Percentiles rank a stretch among this genome's conserved stretches.
These are phyloP conservation scores for Bimastos eiseni DNA, from an alignment of 2,888 invertebrate genomes.

Conservation along the genomic window DNA sequence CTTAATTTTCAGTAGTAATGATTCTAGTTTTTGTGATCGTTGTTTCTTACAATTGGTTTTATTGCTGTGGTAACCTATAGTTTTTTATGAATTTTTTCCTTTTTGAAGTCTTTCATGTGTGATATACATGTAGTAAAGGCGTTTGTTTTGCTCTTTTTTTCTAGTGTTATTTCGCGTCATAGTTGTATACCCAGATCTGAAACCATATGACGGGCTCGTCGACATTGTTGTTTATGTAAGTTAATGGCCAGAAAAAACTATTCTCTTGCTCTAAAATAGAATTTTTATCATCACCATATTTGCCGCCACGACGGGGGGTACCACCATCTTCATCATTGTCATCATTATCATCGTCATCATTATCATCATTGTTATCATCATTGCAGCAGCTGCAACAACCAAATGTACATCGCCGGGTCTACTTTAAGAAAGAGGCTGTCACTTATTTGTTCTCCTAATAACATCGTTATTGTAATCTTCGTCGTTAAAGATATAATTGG, in stretches of 20 bases:
- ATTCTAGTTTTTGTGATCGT: too few species aligned
- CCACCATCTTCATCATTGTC: constrained; percentile 28
- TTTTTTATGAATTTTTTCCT: too few species aligned
- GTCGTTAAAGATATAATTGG: background rate
- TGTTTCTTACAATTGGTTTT: too few species aligned
- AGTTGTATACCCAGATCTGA: background rate
- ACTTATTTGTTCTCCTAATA: too few species aligned
- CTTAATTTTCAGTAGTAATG: too few species aligned
- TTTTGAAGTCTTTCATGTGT: too few species aligned
- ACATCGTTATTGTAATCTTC: background rate
- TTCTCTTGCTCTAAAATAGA: background rate
- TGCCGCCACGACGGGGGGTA: background rate
- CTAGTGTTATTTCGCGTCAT: constrained; percentile 7
- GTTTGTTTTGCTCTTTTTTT: background rate
- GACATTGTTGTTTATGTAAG: background rate
- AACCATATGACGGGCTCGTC: background rate
- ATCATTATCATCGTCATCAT: constrained; percentile 31
- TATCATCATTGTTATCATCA: background rate
- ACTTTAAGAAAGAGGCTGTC: too few species aligned
- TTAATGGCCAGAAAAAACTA: background rate
- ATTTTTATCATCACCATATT: constrained; percentile 15
- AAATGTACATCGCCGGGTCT: too few species aligned
- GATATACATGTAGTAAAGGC: too few species aligned
- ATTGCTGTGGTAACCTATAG: too few species aligned
- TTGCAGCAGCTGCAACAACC: too few species aligned